Evolutionary conservation across 2,888 invertebrate species (phyloP).

Genomic region (Creontiades dilutus): DNA sequence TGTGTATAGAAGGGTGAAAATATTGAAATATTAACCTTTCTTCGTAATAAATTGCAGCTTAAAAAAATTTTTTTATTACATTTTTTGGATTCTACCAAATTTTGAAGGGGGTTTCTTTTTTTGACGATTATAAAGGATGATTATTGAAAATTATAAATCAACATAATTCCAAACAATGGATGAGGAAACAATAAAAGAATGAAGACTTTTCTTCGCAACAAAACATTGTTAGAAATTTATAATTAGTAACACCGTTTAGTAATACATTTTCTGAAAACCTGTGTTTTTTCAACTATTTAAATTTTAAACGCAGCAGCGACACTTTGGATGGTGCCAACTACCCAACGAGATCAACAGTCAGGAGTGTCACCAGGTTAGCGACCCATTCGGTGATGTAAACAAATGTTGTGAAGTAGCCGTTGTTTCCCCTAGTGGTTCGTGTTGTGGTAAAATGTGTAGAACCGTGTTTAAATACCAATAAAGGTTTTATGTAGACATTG

Average conservation of each 20-base stretch:
- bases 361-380: constrained; percentile 26
- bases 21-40: too few species aligned
- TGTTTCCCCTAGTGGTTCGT: neutral
- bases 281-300: too few species aligned
- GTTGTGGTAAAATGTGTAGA: neutral
- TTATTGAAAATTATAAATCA: neutral
- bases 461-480: neutral
- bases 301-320: constrained; percentile 33
- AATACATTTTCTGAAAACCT: too few species aligned
- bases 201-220: too few species aligned
- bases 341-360: constrained; percentile 46
- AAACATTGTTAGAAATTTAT: too few species aligned
- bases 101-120: too few species aligned
- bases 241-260: too few species aligned
- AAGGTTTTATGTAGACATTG: neutral
- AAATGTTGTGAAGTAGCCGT: neutral
- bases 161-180: neutral
- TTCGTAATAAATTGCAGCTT: too few species aligned
- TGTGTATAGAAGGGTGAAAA: too few species aligned
- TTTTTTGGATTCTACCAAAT: too few species aligned
- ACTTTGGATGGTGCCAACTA: neutral
- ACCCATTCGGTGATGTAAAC: neutral
- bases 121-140: too few species aligned
- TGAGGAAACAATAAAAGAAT: neutral
- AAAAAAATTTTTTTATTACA: too few species aligned